A percentile compares a stretch with the other conserved stretches of the same genome.
These are phyloP conservation scores for Cossypha caffra DNA, from an alignment of 2,797 vertebrate genomes.

Conservation along the genomic window DNA sequence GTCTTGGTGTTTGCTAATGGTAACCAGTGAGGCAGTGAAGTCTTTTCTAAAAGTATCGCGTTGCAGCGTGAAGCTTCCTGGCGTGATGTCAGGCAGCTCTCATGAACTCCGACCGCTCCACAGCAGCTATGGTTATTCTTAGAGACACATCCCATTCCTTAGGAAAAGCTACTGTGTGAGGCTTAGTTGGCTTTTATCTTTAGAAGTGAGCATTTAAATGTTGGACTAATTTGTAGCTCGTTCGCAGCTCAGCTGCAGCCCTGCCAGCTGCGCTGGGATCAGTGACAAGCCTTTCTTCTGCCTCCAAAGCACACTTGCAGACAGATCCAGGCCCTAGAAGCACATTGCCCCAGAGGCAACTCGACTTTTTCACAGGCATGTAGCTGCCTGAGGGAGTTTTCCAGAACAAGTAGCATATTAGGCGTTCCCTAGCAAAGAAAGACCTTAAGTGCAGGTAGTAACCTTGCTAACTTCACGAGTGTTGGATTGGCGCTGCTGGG, in stretches of 20 bases:
- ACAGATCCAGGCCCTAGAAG: constrained; percentile 35
- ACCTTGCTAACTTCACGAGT: neutral
- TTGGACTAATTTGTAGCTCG: constrained; percentile 54
- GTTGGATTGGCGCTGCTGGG: neutral
- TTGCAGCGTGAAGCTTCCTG: neutral
- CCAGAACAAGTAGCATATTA: constrained; percentile 41
- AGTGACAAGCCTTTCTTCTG: constrained; percentile 49
- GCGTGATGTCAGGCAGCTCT: constrained; percentile 4
- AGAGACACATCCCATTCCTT: constrained; percentile 32
- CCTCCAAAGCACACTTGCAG: constrained; percentile 34
- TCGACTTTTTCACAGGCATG: neutral
- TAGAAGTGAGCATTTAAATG: constrained; percentile 40
- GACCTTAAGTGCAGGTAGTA: neutral
- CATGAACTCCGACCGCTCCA: neutral
- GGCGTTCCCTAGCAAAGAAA: neutral
- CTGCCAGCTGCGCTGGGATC: constrained; percentile 23
- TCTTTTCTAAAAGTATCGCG: neutral
- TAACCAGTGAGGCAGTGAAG: neutral
- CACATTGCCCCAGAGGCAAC: constrained; percentile 29
- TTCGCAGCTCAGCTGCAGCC: constrained; percentile 37
- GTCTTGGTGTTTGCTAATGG: neutral
- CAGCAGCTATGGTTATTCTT: constrained; percentile 28
- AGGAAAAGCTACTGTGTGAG: constrained; percentile 32
- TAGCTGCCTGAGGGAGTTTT: constrained; percentile 58
- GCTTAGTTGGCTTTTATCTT: constrained; percentile 47